Percentiles rank a stretch among this genome's conserved stretches.
These are phyloP conservation scores for Syngnathus rostellatus DNA, from an alignment of 2,797 vertebrate species.

Conservation along the genomic window DNA sequence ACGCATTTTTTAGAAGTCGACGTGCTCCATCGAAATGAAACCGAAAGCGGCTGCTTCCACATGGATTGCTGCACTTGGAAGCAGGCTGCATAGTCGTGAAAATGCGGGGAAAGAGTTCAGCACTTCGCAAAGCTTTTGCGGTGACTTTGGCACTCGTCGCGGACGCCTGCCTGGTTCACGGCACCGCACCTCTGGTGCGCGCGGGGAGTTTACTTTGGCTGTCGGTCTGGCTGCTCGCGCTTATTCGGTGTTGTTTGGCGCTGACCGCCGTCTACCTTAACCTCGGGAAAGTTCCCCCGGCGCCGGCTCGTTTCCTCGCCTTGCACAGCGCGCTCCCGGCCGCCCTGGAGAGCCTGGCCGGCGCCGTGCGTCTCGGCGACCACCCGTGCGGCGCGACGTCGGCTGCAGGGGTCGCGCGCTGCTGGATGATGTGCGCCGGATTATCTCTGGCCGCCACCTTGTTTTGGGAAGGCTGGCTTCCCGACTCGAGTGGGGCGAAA, in stretches of 20 bases:
- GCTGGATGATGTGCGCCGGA: slow-evolving; percentile 54
- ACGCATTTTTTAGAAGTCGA: too few relatives aligned
- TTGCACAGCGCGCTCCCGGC: slow-evolving; percentile 52
- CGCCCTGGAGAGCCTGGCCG: slow-evolving; percentile 46
- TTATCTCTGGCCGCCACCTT: slow-evolving; percentile 51
- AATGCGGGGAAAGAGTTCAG: neutral
- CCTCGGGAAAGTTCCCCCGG: neutral
- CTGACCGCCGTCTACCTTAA: fast-evolving
- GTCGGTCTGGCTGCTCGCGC: slow-evolving; percentile 20
- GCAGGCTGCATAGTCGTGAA: neutral
- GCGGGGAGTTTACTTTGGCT: slow-evolving; percentile 36
- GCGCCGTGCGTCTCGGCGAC: slow-evolving; percentile 29
- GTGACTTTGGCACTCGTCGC: neutral
- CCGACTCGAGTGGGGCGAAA: slow-evolving; percentile 15
- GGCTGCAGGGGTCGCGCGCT: slow-evolving; percentile 16
- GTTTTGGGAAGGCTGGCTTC: slow-evolving; percentile 62
- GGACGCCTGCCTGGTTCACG: slow-evolving; percentile 27
- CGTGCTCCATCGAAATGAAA: neutral
- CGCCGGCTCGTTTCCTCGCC: slow-evolving; percentile 25
- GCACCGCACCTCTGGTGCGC: slow-evolving; percentile 1
- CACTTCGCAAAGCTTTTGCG: neutral
- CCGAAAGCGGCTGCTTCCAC: neutral
- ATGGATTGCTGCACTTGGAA: too few relatives aligned
- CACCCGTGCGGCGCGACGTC: neutral
- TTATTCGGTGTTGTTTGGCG: slow-evolving; percentile 34